Evolutionary conservation across 2,797 vertebrate species (phyloP).

Genomic region (Catostomus latipinnis): DNA sequence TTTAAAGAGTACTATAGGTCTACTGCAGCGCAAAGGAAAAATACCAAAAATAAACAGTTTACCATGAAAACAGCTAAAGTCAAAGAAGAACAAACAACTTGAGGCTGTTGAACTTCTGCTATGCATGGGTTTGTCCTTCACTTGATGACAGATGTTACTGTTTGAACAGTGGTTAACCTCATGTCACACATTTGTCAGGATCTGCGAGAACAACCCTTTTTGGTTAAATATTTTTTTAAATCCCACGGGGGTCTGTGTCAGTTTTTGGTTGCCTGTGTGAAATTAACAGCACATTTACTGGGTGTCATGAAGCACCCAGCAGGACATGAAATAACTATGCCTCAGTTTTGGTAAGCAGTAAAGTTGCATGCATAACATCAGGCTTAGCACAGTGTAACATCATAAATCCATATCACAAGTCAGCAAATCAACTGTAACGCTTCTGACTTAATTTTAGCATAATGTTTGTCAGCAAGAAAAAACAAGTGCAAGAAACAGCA

Average conservation of each 20-base stretch:
- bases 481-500: neutral
- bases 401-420: neutral
- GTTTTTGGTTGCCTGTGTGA: slow-evolving; percentile 25
- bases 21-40: too few relatives aligned
- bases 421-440: slow-evolving; percentile 6
- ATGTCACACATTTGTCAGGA: slow-evolving; percentile 36
- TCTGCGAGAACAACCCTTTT: slow-evolving; percentile 9
- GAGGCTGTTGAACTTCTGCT: slow-evolving; percentile 7
- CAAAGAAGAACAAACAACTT: slow-evolving; percentile 10
- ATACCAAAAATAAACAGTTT: too few relatives aligned
- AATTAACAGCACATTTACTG: slow-evolving; percentile 42
- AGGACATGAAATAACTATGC: slow-evolving; percentile 31
- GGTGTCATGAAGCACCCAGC: slow-evolving; percentile 29
- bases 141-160: slow-evolving; percentile 9
- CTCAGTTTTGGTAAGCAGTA: slow-evolving; percentile 43
- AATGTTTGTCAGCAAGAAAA: slow-evolving; percentile 15
- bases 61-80: slow-evolving; percentile 4
- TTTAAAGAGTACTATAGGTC: too few relatives aligned
- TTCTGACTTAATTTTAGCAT: neutral
- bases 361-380: slow-evolving; percentile 62
- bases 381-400: slow-evolving; percentile 63
- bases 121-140: slow-evolving; percentile 13
- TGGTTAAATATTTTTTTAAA: neutral
- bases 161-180: slow-evolving; percentile 26
- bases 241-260: slow-evolving; percentile 13